Conservation (phyloP, 2,888 invertebrate genomes). For the Stomorhina lunata region DNA sequence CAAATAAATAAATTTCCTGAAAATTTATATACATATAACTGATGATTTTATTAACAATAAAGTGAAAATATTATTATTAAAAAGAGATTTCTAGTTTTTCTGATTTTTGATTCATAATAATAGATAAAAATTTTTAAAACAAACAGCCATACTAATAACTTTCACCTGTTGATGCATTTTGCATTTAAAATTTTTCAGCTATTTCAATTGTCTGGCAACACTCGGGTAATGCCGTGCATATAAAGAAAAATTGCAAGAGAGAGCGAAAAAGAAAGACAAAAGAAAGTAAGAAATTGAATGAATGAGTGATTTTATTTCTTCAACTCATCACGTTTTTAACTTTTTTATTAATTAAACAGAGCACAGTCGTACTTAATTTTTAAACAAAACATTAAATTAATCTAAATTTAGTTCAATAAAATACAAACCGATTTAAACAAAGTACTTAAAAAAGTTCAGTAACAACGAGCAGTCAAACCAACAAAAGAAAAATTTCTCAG, state of each 20-base stretch:
- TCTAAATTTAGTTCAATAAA: neutral
- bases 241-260: no score
- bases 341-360: constrained; percentile 48
- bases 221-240: constrained; percentile 4
- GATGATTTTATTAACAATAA: no score
- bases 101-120: neutral
- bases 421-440: neutral
- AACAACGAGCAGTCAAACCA: constrained; percentile 4
- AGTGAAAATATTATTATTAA: no score
- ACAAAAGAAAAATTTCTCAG: neutral
- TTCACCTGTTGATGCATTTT: constrained; percentile 45
- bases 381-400: constrained; percentile 13
- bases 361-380: constrained; percentile 47
- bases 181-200: neutral
- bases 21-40: no score
- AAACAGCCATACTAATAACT: no score
- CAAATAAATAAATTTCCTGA: no score
- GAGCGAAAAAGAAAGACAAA: neutral
- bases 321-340: constrained; percentile 54
- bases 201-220: constrained; percentile 10
- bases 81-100: no score
- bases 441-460: constrained; percentile 24
- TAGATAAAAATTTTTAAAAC: neutral
- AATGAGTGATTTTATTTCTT: constrained; percentile 34
- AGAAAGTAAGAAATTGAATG: constrained; percentile 7